phyloP scores from a whole-genome alignment of 2,888 invertebrate genomes.

The Hirtodrosophila duncani region DNA sequence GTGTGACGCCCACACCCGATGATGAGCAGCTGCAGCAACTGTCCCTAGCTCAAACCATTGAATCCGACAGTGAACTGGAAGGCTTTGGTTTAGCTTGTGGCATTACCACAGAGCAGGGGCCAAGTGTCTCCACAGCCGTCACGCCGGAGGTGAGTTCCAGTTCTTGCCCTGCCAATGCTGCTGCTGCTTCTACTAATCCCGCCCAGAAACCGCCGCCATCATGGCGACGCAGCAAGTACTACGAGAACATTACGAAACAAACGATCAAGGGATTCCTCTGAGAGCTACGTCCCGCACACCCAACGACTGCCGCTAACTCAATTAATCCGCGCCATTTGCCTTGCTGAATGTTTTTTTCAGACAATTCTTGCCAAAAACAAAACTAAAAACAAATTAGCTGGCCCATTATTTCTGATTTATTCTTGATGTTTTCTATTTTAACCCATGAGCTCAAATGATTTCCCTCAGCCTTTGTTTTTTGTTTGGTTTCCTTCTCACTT shows the following conservation, averaged over 20 bases:
- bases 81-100: slow-evolving; percentile 51
- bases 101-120: slow-evolving; percentile 59
- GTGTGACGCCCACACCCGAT: slow-evolving; percentile 73
- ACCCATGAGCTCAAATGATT: slow-evolving; percentile 35
- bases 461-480: slow-evolving; percentile 17
- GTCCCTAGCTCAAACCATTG: slow-evolving; percentile 47
- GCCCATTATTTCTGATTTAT: slow-evolving; percentile 31
- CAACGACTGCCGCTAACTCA: slow-evolving; percentile 38
- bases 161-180: slow-evolving; percentile 10
- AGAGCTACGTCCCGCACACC: slow-evolving; percentile 16
- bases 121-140: slow-evolving; percentile 49
- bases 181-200: slow-evolving; percentile 24
- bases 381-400: slow-evolving; percentile 32
- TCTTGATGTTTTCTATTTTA: slow-evolving; percentile 35
- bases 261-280: slow-evolving; percentile 81
- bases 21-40: slow-evolving; percentile 37
- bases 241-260: slow-evolving; percentile 80
- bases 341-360: slow-evolving; percentile 21
- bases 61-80: slow-evolving; percentile 69
- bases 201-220: slow-evolving; percentile 68
- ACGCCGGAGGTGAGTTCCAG: slow-evolving; percentile 74
- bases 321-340: slow-evolving; percentile 60
- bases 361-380: slow-evolving; percentile 51
- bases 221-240: slow-evolving; percentile 80
- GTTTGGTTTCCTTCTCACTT: slow-evolving; percentile 30